phyloP scores from a whole-genome alignment of 2,888 invertebrate species.

The Drosophila kambysellisi region DNA sequence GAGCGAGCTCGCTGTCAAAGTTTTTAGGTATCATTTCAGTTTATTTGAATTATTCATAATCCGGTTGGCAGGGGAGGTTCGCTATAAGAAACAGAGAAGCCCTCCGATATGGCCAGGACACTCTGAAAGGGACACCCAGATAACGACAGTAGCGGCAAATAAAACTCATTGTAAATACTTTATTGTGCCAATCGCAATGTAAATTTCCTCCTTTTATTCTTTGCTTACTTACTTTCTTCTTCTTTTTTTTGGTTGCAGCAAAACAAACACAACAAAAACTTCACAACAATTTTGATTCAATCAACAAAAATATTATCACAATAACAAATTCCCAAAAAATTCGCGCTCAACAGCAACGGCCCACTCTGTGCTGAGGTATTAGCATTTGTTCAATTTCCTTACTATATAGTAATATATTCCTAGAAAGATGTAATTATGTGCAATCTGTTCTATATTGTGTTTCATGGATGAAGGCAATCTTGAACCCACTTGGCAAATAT shows the following conservation, averaged over 20 bases:
- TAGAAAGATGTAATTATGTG: neutral
- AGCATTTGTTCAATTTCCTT: neutral
- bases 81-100: conserved; percentile 57
- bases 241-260: conserved; percentile 11
- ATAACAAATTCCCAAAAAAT: conserved; percentile 17
- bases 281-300: conserved; percentile 64
- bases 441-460: conserved; percentile 3
- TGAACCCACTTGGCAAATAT: neutral
- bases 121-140: conserved; percentile 59
- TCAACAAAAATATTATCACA: conserved; percentile 56
- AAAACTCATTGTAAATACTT: conserved; percentile 66
- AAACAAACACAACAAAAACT: conserved; percentile 27
- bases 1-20: conserved; percentile 66
- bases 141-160: conserved; percentile 70
- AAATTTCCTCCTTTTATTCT: conserved; percentile 30
- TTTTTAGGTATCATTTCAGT: conserved; percentile 81
- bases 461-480: neutral
- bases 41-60: conserved; percentile 81
- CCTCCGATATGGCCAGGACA: conserved; percentile 36
- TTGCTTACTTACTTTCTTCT: neutral
- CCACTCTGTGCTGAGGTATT: neutral
- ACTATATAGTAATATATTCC: neutral
- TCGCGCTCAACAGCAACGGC: neutral
- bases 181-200: conserved; percentile 38
- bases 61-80: conserved; percentile 61